Base-by-base conservation (phyloP, 2,888 invertebrate species). In the Eucriotettix oculatus region DNA sequence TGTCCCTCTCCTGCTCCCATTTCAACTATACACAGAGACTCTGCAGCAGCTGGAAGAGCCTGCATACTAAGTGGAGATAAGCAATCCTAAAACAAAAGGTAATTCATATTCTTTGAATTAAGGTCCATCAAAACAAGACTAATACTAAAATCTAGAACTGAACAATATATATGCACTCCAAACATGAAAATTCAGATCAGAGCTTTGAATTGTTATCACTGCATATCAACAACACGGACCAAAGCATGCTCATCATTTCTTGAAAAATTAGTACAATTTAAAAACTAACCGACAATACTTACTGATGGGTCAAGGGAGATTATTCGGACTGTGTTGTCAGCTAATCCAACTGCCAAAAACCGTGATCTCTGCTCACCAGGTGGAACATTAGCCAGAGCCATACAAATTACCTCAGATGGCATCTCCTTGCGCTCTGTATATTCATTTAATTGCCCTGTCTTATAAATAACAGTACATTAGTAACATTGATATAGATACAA, bases 371-470 rank as follows among this genome's bases (percentile, higher is more conserved):
- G 93, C 73, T 99, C 98, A 9, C 98, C 98, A 1, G 86, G 81
- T 0, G 97, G 93, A 0, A 99, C 96, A 59, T 90, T 90, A 0
- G 95, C 97, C 62, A 99, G 75, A 0, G 95, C 96, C 98, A 99
- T 98, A 71, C 98, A 99, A 66, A 98, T 88, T 1, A 99, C 96
- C 73, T 99, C 98, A 0, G 91, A 87, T 10, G 93, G 90, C 85
- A 99, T 87, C 71, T 96, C 93, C 70, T 96, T 95, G 11, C 97
- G 82, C 71, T 98, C 97, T 10, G 95, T 96, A 72, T 97, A 99
- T 73, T 99, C 99, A 75, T 99, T 97, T 57, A 99, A 76, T 73
- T 97, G 95, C 1, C 98, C 98, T 66, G 94, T 92, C 95, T 96
- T 48, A 48, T n/a, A 66, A 65, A 64, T 67, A 65, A 54, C 65